Evolutionary conservation across 1,140 invertebrate species (phyloP).

Genomic region (Heliconius hewitsoni): DNA sequence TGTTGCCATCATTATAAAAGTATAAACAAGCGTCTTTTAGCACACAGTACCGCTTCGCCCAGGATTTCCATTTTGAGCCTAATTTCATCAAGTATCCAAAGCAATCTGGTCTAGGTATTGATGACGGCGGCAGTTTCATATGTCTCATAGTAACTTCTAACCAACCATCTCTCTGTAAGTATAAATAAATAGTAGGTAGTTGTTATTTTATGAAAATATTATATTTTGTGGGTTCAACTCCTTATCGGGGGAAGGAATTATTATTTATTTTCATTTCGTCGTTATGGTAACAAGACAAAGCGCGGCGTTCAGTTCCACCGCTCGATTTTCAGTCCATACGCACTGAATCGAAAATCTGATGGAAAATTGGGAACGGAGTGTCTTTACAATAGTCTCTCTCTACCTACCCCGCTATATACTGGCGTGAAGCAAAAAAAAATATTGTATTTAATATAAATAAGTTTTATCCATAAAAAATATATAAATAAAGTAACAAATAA

Average conservation of each 20-base stretch:
- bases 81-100: constrained; percentile 94
- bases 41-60: constrained; percentile 96
- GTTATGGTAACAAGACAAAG: no score
- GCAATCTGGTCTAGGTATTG: constrained; percentile 92
- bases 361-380: neutral
- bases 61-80: constrained; percentile 89
- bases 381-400: neutral
- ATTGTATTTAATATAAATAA: no score
- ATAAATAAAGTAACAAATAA: no score
- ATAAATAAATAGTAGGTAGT: constrained; percentile 23
- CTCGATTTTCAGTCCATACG: no score
- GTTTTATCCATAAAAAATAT: no score
- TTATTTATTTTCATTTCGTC: no score
- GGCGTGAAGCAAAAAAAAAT: neutral
- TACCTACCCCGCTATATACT: neutral
- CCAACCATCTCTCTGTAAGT: constrained; percentile 80
- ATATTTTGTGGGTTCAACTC: neutral
- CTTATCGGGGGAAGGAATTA: neutral
- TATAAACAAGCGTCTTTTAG: constrained; percentile 97
- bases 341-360: no score
- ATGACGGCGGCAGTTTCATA: constrained; percentile 86
- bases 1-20: constrained; percentile 94
- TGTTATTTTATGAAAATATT: neutral
- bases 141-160: constrained; percentile 82
- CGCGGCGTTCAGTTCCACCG: no score